Evolutionary conservation across 2,113 vertebrate species (phyloP).

Genomic region (Dendrocopos noguchii): DNA sequence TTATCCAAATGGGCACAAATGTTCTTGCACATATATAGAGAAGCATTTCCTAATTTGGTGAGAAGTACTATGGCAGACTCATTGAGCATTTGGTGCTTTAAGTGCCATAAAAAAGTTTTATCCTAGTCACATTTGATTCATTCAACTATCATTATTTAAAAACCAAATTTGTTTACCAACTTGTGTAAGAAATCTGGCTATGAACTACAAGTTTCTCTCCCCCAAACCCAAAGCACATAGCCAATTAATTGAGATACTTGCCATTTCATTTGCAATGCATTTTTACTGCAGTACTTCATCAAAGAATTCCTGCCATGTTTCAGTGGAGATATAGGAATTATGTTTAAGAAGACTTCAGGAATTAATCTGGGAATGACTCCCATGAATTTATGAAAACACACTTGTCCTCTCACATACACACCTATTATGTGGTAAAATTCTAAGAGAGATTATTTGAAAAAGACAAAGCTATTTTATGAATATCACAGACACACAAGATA

Average conservation of each 20-base stretch:
- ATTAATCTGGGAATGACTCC: neutral
- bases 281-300: neutral
- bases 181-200: neutral
- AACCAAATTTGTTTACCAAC: neutral
- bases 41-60: neutral
- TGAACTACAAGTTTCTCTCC: neutral
- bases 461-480: neutral
- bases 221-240: neutral
- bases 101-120: neutral
- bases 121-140: neutral
- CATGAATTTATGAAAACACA: neutral
- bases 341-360: neutral
- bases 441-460: neutral
- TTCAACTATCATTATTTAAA: neutral
- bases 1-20: accelerated
- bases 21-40: neutral
- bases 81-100: neutral
- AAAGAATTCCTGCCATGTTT: neutral
- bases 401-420: neutral
- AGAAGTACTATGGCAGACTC: neutral
- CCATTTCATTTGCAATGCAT: neutral
- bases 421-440: neutral
- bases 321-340: neutral
- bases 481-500: neutral
- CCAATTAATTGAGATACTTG: neutral